These are phyloP conservation scores for Cosmia trapezina DNA, from an alignment of 2,888 invertebrate species.

Conservation along the genomic window DNA sequence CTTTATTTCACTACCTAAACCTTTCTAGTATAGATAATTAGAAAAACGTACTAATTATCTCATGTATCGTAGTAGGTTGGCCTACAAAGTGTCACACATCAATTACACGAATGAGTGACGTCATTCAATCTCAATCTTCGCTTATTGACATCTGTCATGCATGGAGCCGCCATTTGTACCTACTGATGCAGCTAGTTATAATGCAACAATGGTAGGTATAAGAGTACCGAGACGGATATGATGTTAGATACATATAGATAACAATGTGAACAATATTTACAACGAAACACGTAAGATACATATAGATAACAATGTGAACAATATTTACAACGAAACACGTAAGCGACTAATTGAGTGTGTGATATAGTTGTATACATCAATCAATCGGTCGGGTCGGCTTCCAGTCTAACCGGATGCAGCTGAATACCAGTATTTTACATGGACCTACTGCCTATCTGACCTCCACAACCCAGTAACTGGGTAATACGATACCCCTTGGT, in stretches of 20 bases:
- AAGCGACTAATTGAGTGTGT: slow-evolving; percentile 47
- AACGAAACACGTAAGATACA: slow-evolving; percentile 37
- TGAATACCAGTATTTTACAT: no score
- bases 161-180: slow-evolving; percentile 23
- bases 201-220: slow-evolving; percentile 44
- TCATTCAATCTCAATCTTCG: slow-evolving; percentile 48
- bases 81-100: slow-evolving; percentile 19
- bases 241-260: slow-evolving; percentile 38
- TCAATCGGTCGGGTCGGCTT: no score
- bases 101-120: slow-evolving; percentile 54
- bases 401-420: no score
- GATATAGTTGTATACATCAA: not conserved
- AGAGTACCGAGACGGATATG: slow-evolving; percentile 28
- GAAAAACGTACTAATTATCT: not conserved
- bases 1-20: no score
- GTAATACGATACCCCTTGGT: no score
- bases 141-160: slow-evolving; percentile 53
- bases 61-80: not conserved
- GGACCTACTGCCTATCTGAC: no score
- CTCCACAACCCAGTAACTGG: no score
- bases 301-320: slow-evolving; percentile 47
- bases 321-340: slow-evolving; percentile 48
- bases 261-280: slow-evolving; percentile 54
- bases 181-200: slow-evolving; percentile 37
- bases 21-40: no score